A percentile compares a stretch with the other conserved stretches of the same genome.
phyloP scores from a whole-genome alignment of 2,888 invertebrate genomes.

The Celastrina argiolus region DNA sequence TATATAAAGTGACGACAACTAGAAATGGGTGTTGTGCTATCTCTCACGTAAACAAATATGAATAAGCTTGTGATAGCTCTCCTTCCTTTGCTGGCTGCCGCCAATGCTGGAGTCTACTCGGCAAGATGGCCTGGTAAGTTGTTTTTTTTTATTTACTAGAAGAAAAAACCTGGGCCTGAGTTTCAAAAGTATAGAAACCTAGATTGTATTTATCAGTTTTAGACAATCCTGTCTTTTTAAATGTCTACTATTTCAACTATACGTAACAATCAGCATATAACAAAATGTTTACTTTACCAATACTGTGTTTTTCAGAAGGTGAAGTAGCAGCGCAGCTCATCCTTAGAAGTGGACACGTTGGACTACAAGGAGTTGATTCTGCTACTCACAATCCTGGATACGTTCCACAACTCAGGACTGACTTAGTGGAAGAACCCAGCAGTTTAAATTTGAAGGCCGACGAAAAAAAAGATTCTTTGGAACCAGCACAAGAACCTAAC shows the following conservation, averaged over 20 bases:
- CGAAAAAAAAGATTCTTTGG: neutral
- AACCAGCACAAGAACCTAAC: neutral
- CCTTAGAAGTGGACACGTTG: neutral
- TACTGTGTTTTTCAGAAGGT: neutral
- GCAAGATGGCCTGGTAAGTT: slow-evolving; percentile 15
- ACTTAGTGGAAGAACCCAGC: neutral
- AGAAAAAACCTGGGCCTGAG: neutral
- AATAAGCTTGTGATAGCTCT: neutral
- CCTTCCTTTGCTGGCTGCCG: neutral
- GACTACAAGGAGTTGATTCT: slow-evolving; percentile 11
- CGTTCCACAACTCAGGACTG: neutral
- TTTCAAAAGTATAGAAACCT: neutral
- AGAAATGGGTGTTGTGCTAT: slow-evolving; percentile 3
- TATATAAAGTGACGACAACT: neutral
- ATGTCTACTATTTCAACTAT: too few relatives aligned
- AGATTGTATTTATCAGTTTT: too few relatives aligned
- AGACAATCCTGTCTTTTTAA: too few relatives aligned
- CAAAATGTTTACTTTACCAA: too few relatives aligned
- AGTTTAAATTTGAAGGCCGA: neutral
- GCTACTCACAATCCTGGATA: neutral
- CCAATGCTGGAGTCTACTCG: neutral
- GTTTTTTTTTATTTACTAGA: neutral
- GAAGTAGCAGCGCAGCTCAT: neutral
- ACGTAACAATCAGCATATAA: too few relatives aligned
- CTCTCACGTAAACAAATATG: slow-evolving; percentile 1